Base-by-base conservation (phyloP, 2,888 invertebrate species). In the Nycteola revayana region DNA sequence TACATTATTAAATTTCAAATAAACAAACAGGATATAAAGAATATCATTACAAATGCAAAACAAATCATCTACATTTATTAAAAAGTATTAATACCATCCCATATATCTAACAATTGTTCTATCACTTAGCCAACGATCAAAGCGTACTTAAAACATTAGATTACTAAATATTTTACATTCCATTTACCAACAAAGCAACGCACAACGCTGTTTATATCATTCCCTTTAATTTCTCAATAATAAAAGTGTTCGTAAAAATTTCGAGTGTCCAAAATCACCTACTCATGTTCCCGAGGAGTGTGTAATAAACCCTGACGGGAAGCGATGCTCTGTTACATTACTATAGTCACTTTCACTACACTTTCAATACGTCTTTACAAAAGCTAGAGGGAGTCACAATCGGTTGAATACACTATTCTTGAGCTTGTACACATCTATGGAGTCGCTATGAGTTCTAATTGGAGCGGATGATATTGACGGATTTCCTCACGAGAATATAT, bases 111-210 rank as follows among this genome's bases (percentile, higher is more conserved):
- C 75, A 75, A 79, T 78, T 77, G 74, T 58, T 58, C 78, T 81
- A 82, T 68, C 60, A 62, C 70, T 75, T 77, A 79, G 47, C 61
- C 68, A 71, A 75, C 67, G 52, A 78, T 74, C 66, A 67, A 81
- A 84, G 79, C 78, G 65, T 81, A 77, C 75, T 75, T 78, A 77
- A 61, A 67, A 68, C 62, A 64, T 58, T 67, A 49, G 40, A 60
- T 68, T 68, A 51, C 66, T 73, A 67, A 69, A 68, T 60, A 74
- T 78, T 75, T 74, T 76, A 77, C 78, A 81, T 66, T 68, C 67
- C 68, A 71, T 70, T 60, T 65, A 68, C 76, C 79, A 86, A 86
- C 78, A 81, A 75, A 77, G 77, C 81, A 73, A 74, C 76, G 77
- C 81, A 78, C 78, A 75, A 77, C 75, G 70, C 75, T 67, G 52